Percentiles rank a stretch among this genome's conserved stretches.
Evolutionary conservation across 1,140 invertebrate genomes (phyloP).

Genomic region (Antheraea pernyi): DNA sequence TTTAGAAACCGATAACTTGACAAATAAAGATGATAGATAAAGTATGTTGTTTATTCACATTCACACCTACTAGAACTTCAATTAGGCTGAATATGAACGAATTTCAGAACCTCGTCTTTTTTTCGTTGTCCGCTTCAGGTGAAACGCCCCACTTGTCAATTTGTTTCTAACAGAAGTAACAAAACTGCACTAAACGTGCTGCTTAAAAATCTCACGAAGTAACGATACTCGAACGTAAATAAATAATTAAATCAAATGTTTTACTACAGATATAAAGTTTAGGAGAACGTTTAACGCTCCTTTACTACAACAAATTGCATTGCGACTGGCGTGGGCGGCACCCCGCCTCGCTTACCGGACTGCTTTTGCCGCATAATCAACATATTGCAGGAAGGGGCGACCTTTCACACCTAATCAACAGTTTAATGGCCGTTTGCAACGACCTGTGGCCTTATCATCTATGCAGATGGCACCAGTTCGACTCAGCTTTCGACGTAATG

Average conservation of each 20-base stretch:
- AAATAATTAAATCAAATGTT: no score
- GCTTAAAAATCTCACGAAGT: neutral
- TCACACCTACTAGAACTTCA: no score
- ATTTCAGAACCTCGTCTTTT: no score
- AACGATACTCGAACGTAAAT: no score
- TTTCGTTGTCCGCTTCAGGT: no score
- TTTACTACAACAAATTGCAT: neutral
- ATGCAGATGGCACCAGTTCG: neutral
- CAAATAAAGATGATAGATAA: no score
- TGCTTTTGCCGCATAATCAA: neutral
- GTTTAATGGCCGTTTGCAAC: neutral
- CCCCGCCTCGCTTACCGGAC: neutral
- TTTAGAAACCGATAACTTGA: no score
- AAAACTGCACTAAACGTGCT: neutral
- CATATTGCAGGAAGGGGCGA: neutral
- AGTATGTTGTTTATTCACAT: no score
- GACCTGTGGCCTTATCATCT: neutral
- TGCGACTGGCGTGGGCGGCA: neutral
- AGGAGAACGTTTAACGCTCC: neutral
- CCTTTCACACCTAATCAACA: conserved; percentile 2
- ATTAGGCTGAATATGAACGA: no score
- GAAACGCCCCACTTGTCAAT: no score
- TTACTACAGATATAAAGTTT: neutral
- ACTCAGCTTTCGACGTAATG: neutral
- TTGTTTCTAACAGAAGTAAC: no score